These are phyloP conservation scores for Serinus canaria DNA, from an alignment of 2,113 vertebrate genomes.

Conservation along the genomic window DNA sequence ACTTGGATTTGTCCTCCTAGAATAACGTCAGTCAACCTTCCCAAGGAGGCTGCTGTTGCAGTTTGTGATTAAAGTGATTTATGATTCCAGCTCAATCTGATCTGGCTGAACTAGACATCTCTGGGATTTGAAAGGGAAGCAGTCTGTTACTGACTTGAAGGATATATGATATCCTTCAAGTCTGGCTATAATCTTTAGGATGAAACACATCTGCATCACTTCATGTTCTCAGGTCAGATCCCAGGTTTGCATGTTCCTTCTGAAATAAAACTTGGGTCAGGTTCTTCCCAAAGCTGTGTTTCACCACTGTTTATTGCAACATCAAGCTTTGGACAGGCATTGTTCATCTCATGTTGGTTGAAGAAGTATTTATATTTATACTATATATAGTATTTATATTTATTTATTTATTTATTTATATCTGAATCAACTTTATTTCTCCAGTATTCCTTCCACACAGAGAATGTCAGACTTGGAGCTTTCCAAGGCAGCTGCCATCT, in stretches of 20 bases:
- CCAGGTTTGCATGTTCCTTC: neutral
- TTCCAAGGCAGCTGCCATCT: neutral
- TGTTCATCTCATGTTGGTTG: neutral
- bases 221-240: neutral
- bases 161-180: neutral
- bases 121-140: neutral
- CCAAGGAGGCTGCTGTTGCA: neutral
- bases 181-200: neutral
- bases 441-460: neutral
- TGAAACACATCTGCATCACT: neutral
- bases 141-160: neutral
- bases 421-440: neutral
- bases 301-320: neutral
- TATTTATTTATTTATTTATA: too few species aligned
- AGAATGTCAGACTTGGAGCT: neutral
- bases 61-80: neutral
- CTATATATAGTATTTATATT: too few species aligned
- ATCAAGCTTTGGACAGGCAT: neutral
- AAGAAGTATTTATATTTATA: neutral
- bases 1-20: neutral
- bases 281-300: neutral
- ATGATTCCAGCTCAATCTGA: neutral
- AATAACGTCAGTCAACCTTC: neutral
- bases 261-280: neutral
- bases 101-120: neutral